Conservation (phyloP, 2,888 invertebrate genomes). For the Mesodorylaimus sp. region DNA sequence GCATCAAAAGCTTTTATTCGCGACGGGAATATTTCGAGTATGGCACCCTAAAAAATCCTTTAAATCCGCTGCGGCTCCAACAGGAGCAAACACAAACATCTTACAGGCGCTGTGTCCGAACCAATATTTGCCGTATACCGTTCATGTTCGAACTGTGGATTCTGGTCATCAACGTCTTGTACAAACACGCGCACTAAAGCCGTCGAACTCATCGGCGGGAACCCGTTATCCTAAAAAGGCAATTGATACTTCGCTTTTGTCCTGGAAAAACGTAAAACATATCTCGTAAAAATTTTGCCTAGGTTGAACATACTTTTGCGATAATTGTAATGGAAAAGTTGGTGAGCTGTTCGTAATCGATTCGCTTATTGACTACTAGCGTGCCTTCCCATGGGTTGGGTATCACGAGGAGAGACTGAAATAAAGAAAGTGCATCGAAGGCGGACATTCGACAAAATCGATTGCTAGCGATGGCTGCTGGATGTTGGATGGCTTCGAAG, state of each 20-base stretch:
- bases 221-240: conserved; percentile 10
- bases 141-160: conserved; percentile 19
- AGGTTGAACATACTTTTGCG: conserved; percentile 3
- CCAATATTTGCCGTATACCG: conserved; percentile 16
- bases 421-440: too few relatives aligned
- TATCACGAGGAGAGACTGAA: conserved; percentile 7
- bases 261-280: not conserved
- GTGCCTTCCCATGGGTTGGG: conserved; percentile 9
- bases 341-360: conserved; percentile 7
- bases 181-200: conserved; percentile 10
- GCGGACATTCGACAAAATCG: too few relatives aligned
- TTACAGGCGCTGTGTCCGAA: conserved; percentile 2
- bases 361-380: conserved; percentile 2
- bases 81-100: not conserved
- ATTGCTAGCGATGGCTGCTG: too few relatives aligned
- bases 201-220: conserved; percentile 5
- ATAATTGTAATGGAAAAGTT: conserved; percentile 8
- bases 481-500: too few relatives aligned
- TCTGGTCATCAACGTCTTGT: conserved; percentile 20
- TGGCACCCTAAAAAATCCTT: not conserved
- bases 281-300: not conserved
- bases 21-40: not conserved
- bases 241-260: not conserved
- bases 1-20: not conserved
- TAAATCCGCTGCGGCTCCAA: not conserved